These are phyloP conservation scores for Prolemur simus DNA, from an alignment of 2,113 vertebrate species.

Conservation along the genomic window DNA sequence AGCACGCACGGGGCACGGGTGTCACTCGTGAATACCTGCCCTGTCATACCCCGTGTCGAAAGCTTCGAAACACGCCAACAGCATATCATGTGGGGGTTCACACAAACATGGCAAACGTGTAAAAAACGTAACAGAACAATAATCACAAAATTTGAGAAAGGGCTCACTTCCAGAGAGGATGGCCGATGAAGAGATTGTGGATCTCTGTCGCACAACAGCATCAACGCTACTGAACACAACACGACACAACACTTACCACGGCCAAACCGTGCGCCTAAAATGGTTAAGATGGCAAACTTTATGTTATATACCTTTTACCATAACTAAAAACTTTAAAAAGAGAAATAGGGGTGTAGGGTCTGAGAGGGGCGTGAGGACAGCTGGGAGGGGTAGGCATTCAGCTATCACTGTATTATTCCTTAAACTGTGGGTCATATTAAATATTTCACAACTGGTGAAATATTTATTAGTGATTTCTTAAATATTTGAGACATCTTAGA, in stretches of 20 bases:
- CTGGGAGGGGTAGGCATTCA: not conserved
- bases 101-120: not conserved
- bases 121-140: not conserved
- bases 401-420: not conserved
- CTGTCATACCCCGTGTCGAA: rapidly evolving
- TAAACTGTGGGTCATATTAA: not conserved
- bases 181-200: rapidly evolving
- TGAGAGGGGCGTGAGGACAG: rapidly evolving
- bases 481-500: conserved; percentile 61
- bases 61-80: not conserved
- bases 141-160: no score
- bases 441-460: conserved; percentile 71
- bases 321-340: rapidly evolving
- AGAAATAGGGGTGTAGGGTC: not conserved
- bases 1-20: rapidly evolving
- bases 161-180: rapidly evolving
- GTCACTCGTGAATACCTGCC: not conserved
- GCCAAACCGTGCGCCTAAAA: rapidly evolving
- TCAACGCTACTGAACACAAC: no score
- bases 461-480: conserved; percentile 63
- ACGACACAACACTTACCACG: rapidly evolving
- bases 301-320: rapidly evolving
- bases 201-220: rapidly evolving
- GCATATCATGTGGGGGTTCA: no score
- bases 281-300: rapidly evolving